Percentiles rank a stretch among this genome's conserved stretches.
Evolutionary conservation across 2,888 invertebrate species (phyloP).

Genomic region (Liopterus haemorrhoidalis): DNA sequence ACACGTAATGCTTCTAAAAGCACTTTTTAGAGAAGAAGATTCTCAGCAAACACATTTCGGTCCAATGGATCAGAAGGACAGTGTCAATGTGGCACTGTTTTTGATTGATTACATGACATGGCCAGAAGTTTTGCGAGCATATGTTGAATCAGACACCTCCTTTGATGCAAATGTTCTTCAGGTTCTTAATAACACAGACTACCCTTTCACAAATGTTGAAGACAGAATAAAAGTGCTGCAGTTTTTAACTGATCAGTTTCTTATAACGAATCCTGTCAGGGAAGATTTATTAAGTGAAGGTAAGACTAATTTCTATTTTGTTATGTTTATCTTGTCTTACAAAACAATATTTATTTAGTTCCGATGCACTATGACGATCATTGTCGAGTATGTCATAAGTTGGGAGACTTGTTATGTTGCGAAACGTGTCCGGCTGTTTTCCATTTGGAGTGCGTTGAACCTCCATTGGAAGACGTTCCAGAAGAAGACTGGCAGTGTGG

Average conservation of each 20-base stretch:
- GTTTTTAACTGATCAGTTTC: slow-evolving; percentile 90
- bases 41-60: slow-evolving; percentile 93
- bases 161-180: slow-evolving; percentile 69
- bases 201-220: slow-evolving; percentile 79
- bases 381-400: slow-evolving; percentile 83
- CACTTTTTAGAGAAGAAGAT: slow-evolving; percentile 87
- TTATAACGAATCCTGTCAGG: slow-evolving; percentile 86
- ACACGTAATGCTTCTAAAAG: slow-evolving; percentile 88
- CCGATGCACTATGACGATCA: slow-evolving; percentile 90
- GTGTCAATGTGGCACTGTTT: slow-evolving; percentile 88
- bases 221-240: slow-evolving; percentile 76
- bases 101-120: slow-evolving; percentile 93
- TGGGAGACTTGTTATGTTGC: slow-evolving; percentile 93
- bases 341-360: slow-evolving; percentile 46
- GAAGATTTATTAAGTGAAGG: slow-evolving; percentile 94
- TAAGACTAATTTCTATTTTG: too few relatives aligned
- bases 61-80: slow-evolving; percentile 94
- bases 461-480: slow-evolving; percentile 88
- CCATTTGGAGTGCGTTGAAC: slow-evolving; percentile 94
- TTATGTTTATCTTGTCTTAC: neutral
- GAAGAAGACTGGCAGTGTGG: slow-evolving; percentile 97
- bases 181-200: slow-evolving; percentile 69
- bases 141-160: slow-evolving; percentile 82
- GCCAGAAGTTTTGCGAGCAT: slow-evolving; percentile 86
- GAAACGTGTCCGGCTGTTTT: slow-evolving; percentile 98